phyloP scores from a whole-genome alignment of 1,140 invertebrate species.

The Diabrotica virgifera region DNA sequence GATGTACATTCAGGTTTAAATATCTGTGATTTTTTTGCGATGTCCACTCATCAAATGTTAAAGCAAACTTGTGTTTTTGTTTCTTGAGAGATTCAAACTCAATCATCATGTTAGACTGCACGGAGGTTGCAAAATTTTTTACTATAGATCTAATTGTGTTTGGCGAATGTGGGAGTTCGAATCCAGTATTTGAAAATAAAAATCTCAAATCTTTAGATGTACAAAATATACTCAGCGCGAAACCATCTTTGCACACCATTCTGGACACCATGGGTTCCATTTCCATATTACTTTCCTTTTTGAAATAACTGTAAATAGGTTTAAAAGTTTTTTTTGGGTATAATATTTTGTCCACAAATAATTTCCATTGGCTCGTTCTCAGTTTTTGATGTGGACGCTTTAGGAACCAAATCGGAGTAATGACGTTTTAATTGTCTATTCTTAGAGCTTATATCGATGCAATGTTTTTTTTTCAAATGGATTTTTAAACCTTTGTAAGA shows the following conservation, averaged over 20 bases:
- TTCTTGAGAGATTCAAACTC: constrained; percentile 24
- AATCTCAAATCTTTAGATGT: constrained; percentile 24
- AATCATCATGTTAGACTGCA: constrained; percentile 20
- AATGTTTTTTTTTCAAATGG: no score
- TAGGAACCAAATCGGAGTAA: no score
- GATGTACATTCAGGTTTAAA: constrained; percentile 36
- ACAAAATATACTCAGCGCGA: constrained; percentile 26
- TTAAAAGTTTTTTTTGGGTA: no score
- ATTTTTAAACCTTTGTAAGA: no score
- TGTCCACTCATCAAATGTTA: constrained; percentile 38
- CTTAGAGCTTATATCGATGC: no score
- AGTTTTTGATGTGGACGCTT: no score
- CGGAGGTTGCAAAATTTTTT: no score
- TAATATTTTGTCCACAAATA: no score
- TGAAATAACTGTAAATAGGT: no score
- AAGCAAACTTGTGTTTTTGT: constrained; percentile 31
- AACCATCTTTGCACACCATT: constrained; percentile 34
- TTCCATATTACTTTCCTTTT: no score
- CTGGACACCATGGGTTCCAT: constrained; percentile 33
- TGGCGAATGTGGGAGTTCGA: constrained; percentile 26
- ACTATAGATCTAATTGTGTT: constrained; percentile 34
- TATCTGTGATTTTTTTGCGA: constrained; percentile 32
- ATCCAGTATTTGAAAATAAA: constrained; percentile 31
- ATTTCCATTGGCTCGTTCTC: no score
- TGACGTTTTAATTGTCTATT: no score